Percentiles rank a stretch among this genome's conserved stretches.
Conservation (phyloP, 2,888 invertebrate genomes). For the Myopa tessellatipennis region DNA sequence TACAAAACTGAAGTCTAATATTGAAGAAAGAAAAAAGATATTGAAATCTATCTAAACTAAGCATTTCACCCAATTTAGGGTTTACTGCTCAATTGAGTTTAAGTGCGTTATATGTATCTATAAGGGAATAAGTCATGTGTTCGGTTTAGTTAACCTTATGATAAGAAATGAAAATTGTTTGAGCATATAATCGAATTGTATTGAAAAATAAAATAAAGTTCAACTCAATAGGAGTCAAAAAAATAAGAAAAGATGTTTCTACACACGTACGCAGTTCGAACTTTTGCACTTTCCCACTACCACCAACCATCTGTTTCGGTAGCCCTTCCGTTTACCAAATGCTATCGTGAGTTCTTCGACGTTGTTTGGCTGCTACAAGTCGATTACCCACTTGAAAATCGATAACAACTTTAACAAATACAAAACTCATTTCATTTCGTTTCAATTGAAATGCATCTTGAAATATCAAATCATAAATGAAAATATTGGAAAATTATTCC, state of each 20-base stretch:
- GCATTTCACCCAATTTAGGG: too few species aligned
- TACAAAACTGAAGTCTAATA: too few species aligned
- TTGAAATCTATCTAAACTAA: too few species aligned
- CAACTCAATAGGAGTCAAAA: too few species aligned
- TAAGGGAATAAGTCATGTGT: too few species aligned
- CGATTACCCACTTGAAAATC: conserved; percentile 35
- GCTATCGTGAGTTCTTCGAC: neutral
- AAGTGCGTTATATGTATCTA: too few species aligned
- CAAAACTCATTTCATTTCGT: conserved; percentile 32
- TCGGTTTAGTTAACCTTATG: neutral
- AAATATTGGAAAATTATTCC: conserved; percentile 34
- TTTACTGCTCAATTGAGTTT: too few species aligned
- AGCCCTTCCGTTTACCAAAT: neutral
- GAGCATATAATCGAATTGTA: neutral
- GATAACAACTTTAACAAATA: conserved; percentile 35
- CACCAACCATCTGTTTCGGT: neutral
- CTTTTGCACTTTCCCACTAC: neutral
- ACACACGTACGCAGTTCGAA: conserved; percentile 4
- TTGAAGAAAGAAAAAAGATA: too few species aligned
- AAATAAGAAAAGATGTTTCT: neutral
- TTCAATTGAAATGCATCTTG: conserved; percentile 16
- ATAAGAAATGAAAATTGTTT: conserved; percentile 3
- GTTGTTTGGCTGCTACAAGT: conserved; percentile 12
- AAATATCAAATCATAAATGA: conserved; percentile 31
- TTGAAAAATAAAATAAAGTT: too few species aligned